A percentile compares a stretch with the other conserved stretches of the same genome.
Conservation (phyloP, 2,797 vertebrate genomes). For the Calcarius lapponicus region DNA sequence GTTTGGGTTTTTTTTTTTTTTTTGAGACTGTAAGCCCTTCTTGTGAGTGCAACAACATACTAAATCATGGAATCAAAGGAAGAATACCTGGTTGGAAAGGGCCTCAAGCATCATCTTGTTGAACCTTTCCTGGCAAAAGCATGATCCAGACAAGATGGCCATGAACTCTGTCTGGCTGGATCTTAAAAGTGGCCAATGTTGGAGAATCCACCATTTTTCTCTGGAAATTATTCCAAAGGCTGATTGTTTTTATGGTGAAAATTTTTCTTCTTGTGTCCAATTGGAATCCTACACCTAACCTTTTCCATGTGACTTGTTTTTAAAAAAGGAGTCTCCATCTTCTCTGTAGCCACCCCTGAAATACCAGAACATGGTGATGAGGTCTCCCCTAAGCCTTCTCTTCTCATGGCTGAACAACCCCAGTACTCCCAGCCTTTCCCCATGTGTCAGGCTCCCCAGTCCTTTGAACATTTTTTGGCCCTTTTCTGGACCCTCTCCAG, state of each 20-base stretch:
- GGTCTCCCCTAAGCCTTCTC: background rate
- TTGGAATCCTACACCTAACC: background rate
- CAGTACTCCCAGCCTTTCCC: background rate
- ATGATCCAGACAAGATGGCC: background rate
- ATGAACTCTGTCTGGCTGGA: background rate
- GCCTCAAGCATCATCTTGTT: background rate
- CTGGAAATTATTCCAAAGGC: background rate
- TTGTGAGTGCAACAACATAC: background rate
- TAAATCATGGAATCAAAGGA: background rate
- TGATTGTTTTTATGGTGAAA: background rate
- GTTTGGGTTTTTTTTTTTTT: background rate
- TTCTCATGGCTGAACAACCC: background rate
- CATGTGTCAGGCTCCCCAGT: fast-evolving
- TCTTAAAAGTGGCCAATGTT: background rate
- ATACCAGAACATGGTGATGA: background rate
- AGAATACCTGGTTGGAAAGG: background rate
- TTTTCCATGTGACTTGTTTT: background rate
- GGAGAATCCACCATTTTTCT: background rate
- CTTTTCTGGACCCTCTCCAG: background rate
- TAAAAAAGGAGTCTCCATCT: background rate
- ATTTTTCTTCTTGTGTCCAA: background rate
- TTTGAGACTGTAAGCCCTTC: background rate
- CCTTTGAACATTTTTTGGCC: background rate
- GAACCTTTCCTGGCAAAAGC: background rate
- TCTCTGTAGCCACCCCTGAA: background rate